Evolutionary conservation across 2,888 invertebrate species (phyloP).

Genomic region (Tigriopus californicus): DNA sequence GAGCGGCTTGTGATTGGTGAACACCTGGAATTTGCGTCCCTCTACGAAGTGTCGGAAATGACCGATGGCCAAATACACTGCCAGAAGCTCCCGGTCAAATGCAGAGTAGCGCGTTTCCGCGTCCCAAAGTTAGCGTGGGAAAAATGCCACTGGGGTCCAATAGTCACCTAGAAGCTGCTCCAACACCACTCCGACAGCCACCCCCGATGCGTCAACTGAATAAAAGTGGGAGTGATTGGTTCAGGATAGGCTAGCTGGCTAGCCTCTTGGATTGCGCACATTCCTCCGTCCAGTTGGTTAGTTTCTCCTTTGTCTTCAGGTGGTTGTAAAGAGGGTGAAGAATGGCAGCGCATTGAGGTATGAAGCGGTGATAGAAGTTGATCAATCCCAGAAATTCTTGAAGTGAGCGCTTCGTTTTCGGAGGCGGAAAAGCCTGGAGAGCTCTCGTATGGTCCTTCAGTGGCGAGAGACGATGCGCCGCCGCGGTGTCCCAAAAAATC

Average conservation of each 20-base stretch:
- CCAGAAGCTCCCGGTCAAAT: conserved; percentile 19
- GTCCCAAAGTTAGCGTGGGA: conserved; percentile 21
- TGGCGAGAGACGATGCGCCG: no score
- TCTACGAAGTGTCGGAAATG: background rate
- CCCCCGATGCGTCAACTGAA: conserved; percentile 14
- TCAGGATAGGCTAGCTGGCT: background rate
- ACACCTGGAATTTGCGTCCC: no score
- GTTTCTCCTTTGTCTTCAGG: no score
- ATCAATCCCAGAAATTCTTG: background rate
- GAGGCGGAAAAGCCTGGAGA: no score
- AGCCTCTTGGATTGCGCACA: background rate
- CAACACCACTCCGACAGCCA: conserved; percentile 21
- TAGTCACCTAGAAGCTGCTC: conserved; percentile 19
- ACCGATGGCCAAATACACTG: conserved; percentile 12
- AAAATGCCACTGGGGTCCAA: conserved; percentile 22
- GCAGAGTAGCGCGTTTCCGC: conserved; percentile 22
- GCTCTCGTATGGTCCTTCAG: no score
- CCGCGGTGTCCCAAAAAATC: conserved; percentile 8
- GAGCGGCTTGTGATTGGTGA: no score
- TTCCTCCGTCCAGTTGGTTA: no score
- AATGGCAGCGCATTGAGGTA: conserved; percentile 1
- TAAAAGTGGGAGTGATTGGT: background rate
- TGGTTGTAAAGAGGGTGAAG: background rate
- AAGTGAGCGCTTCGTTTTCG: background rate
- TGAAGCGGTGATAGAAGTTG: background rate